phyloP scores from a whole-genome alignment of 2,113 vertebrate species.

The Penelope pileata region DNA sequence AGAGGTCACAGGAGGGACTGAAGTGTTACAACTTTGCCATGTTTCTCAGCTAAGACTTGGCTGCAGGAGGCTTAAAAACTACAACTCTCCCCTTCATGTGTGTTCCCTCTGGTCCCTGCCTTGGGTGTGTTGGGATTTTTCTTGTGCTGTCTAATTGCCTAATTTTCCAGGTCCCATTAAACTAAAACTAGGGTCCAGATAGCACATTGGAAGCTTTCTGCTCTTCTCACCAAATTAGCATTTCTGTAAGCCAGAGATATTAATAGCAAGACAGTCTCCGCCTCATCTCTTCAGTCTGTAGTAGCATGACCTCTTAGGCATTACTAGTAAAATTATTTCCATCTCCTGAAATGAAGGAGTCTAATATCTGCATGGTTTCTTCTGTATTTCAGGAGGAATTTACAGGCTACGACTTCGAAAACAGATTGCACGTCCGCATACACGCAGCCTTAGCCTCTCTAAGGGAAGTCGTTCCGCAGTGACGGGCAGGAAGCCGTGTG shows the following conservation, averaged over 20 bases:
- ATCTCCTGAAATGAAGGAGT: not conserved
- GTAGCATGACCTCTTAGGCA: not conserved
- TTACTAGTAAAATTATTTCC: not conserved
- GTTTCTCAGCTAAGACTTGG: not conserved
- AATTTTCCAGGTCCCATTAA: not conserved
- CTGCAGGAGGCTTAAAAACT: not conserved
- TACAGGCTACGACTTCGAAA: slow-evolving; percentile 96
- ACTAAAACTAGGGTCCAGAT: not conserved
- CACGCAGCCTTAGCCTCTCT: slow-evolving; percentile 94
- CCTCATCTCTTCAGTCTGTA: not conserved
- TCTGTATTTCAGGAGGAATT: slow-evolving; percentile 87
- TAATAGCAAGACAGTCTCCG: not conserved
- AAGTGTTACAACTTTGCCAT: not conserved
- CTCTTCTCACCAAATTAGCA: not conserved
- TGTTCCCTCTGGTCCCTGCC: not conserved
- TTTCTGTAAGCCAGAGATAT: not conserved
- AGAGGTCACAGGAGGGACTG: not conserved
- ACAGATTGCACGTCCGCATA: slow-evolving; percentile 96
- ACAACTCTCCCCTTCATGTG: not conserved
- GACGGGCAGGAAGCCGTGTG: slow-evolving; percentile 52
- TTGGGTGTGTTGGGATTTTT: not conserved
- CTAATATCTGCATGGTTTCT: not conserved
- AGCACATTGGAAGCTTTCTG: not conserved
- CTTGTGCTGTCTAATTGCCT: not conserved
- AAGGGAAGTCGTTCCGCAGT: slow-evolving; percentile 93